Conservation (phyloP, 1,140 invertebrate genomes). For the Trichomalopsis sarcophagae region DNA sequence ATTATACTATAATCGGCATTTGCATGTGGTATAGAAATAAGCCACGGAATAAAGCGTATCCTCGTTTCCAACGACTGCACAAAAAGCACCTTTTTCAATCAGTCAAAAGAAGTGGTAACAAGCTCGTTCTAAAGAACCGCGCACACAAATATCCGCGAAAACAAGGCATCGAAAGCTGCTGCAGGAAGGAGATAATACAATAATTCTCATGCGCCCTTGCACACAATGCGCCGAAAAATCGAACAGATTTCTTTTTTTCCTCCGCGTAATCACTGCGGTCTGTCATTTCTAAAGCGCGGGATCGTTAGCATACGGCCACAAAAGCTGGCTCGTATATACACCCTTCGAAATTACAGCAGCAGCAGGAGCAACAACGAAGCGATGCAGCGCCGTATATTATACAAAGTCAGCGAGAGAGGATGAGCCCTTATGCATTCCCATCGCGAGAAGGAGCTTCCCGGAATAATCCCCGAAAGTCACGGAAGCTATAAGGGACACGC, state of each 20-base stretch:
- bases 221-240: background rate
- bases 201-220: background rate
- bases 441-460: background rate
- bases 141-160: background rate
- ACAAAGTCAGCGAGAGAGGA: background rate
- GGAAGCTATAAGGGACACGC: slow-evolving; percentile 15
- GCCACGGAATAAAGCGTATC: too few species aligned
- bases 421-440: slow-evolving; percentile 1
- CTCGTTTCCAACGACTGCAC: too few species aligned
- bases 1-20: too few species aligned
- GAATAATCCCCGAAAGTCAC: slow-evolving; percentile 15
- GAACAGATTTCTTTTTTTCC: background rate
- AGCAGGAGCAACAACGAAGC: background rate
- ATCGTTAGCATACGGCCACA: slow-evolving; percentile 2
- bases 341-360: background rate
- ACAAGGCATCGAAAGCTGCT: background rate
- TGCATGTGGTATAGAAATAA: too few species aligned
- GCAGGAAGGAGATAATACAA: background rate
- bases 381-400: background rate
- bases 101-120: background rate
- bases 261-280: background rate
- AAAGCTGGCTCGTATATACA: background rate
- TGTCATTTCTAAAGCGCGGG: background rate
- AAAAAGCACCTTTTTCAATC: too few species aligned
- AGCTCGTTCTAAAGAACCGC: background rate